A percentile compares a stretch with the other conserved stretches of the same genome.
Evolutionary conservation across 1,140 invertebrate genomes (phyloP).

Genomic region (Scylla paramamosain): DNA sequence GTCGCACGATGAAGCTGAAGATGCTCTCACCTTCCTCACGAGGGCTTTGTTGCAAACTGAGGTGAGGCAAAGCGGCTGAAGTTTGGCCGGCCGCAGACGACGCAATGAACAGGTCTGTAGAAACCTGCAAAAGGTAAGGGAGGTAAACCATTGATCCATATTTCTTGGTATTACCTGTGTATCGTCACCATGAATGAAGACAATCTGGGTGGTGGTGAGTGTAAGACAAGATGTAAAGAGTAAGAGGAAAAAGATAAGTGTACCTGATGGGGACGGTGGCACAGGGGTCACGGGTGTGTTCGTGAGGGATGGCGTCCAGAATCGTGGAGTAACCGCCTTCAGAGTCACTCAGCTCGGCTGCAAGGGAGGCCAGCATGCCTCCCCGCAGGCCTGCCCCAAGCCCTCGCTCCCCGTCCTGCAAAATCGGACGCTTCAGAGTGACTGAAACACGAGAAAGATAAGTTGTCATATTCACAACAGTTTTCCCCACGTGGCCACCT

Average conservation of each 20-base stretch:
- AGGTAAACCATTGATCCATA: no score
- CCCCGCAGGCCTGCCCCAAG: slow-evolving; percentile 43
- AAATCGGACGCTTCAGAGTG: background rate
- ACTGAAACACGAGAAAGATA: background rate
- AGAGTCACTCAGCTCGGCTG: slow-evolving; percentile 74
- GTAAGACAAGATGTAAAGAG: background rate
- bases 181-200: background rate
- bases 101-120: slow-evolving; percentile 50
- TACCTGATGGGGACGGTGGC: slow-evolving; percentile 73
- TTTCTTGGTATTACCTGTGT: background rate
- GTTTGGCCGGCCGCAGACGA: slow-evolving; percentile 63
- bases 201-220: background rate
- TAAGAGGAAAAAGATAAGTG: background rate
- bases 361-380: slow-evolving; percentile 69
- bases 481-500: no score
- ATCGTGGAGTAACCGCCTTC: slow-evolving; percentile 77
- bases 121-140: slow-evolving; percentile 34
- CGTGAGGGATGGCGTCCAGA: slow-evolving; percentile 75
- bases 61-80: slow-evolving; percentile 60
- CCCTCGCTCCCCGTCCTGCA: slow-evolving; percentile 50
- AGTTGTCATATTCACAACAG: background rate
- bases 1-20: background rate
- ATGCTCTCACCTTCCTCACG: slow-evolving; percentile 60
- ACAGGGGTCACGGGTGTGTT: slow-evolving; percentile 63
- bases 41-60: slow-evolving; percentile 72